A percentile compares a stretch with the other conserved stretches of the same genome.
Evolutionary conservation across 64 coral and sea anemone species (phyloP).

Genomic region (Montipora sp.): DNA sequence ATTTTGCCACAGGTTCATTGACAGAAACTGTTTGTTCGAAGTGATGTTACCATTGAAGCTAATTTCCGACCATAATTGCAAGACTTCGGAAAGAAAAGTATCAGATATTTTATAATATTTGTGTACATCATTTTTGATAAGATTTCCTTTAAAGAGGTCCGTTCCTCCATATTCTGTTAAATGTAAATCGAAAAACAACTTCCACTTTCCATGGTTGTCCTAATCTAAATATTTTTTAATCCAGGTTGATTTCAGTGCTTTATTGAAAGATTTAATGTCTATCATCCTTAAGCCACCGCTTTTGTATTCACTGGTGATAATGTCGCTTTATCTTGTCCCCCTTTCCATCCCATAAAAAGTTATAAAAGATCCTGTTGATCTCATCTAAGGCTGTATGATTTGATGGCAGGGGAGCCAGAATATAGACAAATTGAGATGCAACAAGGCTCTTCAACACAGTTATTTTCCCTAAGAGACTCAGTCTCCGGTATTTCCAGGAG

Average conservation of each 20-base stretch:
- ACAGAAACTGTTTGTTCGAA: too few species aligned
- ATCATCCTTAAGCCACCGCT: conserved; percentile 7
- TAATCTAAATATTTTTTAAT: too few species aligned
- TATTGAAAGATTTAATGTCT: conserved; percentile 12
- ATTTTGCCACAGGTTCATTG: too few species aligned
- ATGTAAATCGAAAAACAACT: conserved; percentile 5
- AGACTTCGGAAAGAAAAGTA: background rate
- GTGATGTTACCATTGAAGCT: too few species aligned
- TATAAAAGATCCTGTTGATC: conserved; percentile 20
- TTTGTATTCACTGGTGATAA: conserved; percentile 14
- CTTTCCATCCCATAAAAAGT: conserved; percentile 37
- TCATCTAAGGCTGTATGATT: background rate
- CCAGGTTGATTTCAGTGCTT: conserved; percentile 25
- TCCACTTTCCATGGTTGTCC: too few species aligned
- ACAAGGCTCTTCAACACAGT: background rate
- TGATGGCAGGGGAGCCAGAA: background rate
- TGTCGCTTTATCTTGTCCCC: conserved; percentile 23
- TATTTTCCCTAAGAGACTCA: conserved; percentile 24
- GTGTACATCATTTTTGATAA: conserved; percentile 6
- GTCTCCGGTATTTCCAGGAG: too few species aligned
- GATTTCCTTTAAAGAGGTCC: background rate
- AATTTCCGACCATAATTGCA: background rate
- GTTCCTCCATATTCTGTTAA: background rate
- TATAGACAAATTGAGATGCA: conserved; percentile 22
- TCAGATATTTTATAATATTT: background rate